A percentile compares a stretch with the other conserved stretches of the same genome.
phyloP scores from a whole-genome alignment of 1,140 invertebrate species.

The Drosophila albomicans region DNA sequence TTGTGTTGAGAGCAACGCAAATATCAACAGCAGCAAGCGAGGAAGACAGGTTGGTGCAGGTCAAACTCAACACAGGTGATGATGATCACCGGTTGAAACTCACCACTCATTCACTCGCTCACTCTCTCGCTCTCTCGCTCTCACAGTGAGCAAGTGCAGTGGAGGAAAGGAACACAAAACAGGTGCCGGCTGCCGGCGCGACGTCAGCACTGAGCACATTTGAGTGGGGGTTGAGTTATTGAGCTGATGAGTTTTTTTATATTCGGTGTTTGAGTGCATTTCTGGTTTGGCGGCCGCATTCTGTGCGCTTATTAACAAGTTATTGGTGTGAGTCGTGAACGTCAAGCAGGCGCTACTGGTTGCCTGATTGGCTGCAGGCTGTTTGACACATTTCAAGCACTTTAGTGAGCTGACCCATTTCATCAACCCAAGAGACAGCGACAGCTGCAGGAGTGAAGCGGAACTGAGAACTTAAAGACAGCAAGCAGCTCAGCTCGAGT shows the following conservation, averaged over 20 bases:
- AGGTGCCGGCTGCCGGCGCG: constrained; percentile 45
- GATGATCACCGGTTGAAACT: constrained; percentile 32
- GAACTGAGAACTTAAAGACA: constrained; percentile 17
- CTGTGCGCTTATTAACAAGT: constrained; percentile 47
- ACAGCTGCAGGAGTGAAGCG: constrained; percentile 33
- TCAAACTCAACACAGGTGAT: constrained; percentile 69
- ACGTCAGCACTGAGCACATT: constrained; percentile 2
- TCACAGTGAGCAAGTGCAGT: constrained; percentile 33
- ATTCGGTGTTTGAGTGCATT: constrained; percentile 25
- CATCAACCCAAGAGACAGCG: constrained; percentile 18
- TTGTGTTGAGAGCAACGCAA: constrained; percentile 7
- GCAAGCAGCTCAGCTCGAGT: constrained; percentile 4
- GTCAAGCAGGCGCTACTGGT: constrained; percentile 38
- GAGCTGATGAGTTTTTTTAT: constrained; percentile 22
- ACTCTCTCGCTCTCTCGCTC: constrained; percentile 13
- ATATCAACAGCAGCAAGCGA: not conserved
- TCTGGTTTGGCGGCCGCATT: constrained; percentile 42
- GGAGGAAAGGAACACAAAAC: constrained; percentile 20
- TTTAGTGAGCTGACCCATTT: constrained; percentile 72
- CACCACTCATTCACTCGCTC: constrained; percentile 40
- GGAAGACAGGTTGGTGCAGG: constrained; percentile 67
- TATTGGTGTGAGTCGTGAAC: constrained; percentile 43
- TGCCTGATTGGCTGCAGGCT: constrained; percentile 57
- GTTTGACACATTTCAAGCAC: constrained; percentile 77
- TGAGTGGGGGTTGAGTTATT: constrained; percentile 21